These are phyloP conservation scores for Progne subis DNA, from an alignment of 2,113 vertebrate species.

Conservation along the genomic window DNA sequence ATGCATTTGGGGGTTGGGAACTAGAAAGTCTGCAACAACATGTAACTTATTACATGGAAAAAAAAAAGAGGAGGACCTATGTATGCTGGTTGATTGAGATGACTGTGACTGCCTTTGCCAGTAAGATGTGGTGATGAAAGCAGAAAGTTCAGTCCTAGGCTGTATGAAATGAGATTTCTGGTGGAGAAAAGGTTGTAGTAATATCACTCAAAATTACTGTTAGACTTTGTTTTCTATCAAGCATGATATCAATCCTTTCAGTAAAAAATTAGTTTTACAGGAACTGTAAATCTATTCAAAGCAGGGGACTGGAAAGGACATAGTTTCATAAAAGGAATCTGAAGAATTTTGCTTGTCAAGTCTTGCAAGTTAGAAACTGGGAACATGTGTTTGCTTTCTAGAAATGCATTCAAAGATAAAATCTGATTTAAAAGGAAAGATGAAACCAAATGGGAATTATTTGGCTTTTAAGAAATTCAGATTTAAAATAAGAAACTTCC, in stretches of 20 bases:
- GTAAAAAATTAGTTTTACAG: background rate
- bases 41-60: background rate
- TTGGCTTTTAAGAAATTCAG: background rate
- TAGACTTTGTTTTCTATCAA: background rate
- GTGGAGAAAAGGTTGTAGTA: background rate
- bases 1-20: background rate
- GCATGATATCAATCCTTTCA: background rate
- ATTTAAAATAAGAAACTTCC: background rate
- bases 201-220: background rate
- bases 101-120: background rate
- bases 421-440: background rate
- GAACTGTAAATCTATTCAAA: background rate
- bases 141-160: background rate
- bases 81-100: background rate
- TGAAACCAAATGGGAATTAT: background rate
- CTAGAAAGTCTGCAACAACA: background rate
- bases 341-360: background rate
- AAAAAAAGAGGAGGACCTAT: background rate
- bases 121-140: background rate
- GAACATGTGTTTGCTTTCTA: background rate
- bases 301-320: rapidly evolving
- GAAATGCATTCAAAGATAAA: background rate
- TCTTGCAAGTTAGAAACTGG: background rate
- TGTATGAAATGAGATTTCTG: background rate
- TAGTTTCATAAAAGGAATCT: background rate